Evolutionary conservation across 2,888 invertebrate genomes (phyloP), one percentile per base, ranked within the genome.

Genomic region (Drosophila kokeensis): DNA sequence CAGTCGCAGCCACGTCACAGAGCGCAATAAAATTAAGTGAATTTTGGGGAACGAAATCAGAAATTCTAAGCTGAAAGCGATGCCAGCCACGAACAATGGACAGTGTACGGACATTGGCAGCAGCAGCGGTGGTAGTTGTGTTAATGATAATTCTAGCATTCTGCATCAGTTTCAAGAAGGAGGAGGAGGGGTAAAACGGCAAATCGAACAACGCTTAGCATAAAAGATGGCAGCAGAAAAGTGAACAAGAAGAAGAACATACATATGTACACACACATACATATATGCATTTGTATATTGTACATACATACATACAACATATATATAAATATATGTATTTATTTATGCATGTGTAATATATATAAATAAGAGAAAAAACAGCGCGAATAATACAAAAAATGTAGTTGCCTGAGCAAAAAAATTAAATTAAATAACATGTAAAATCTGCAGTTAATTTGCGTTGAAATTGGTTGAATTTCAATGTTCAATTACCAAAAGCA

Each of bases 191-290:
- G 79, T 72, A 79, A 69, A 73, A 79, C 64, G 40, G 83, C 81
- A 69, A 76, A 73, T 81, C 77, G 76, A 77, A 79, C 58, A 82
- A 80, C 80, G 90, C 81, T 80, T 78, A 83, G 89, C 89, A 87
- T 89, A 84, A 87, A 86, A 87, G 89, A 90, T 90, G 86, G 86
- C 86, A 88, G 88, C 87, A 79, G 73, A 74, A 81, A 82, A 83
- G 79, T 87, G 87, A 87, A 81, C 80, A 76, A 85, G 85, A 84
- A 53, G 55, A 55, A 49, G 49, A 78, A 87, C 73, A 78, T 78
- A 81, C 63, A 77, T 76, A 61, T 49, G 67, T 60, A 73, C 48
- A 63, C 66, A 53, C 45, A 62, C 48, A 13, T 65, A 62, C 49
- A 45, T 59, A 27, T 54, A 63, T 48, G 11, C 13, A 38, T 38